These are phyloP conservation scores for Lepidochitona cinerea DNA, from an alignment of 2,888 invertebrate genomes.

Conservation along the genomic window DNA sequence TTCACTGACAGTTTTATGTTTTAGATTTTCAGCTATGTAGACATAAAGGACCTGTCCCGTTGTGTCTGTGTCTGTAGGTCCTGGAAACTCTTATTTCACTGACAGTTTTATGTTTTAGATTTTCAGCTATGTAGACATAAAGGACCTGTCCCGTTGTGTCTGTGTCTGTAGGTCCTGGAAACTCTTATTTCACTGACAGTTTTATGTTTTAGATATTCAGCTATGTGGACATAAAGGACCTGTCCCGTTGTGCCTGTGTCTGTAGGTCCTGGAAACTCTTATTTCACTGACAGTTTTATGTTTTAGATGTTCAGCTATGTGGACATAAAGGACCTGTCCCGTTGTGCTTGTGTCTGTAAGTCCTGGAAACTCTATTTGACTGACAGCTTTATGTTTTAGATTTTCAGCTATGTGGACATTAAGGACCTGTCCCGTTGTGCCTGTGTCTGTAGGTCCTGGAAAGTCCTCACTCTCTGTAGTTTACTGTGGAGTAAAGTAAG, in stretches of 20 bases:
- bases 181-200: no score
- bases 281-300: no score
- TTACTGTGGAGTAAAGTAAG: constrained; percentile 65
- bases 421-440: constrained; percentile 68
- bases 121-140: background rate
- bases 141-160: constrained; percentile 4
- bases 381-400: no score
- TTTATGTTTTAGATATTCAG: no score
- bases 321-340: constrained; percentile 66
- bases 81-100: no score
- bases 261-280: constrained; percentile 71
- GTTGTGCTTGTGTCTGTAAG: constrained; percentile 69
- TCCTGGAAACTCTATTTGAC: no score
- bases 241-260: constrained; percentile 60
- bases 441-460: constrained; percentile 70
- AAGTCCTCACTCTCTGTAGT: constrained; percentile 66
- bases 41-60: no score
- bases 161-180: no score
- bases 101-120: no score
- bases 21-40: no score
- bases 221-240: background rate
- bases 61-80: no score
- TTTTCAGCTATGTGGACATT: constrained; percentile 68
- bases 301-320: constrained; percentile 69
- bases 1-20: no score